Conservation (phyloP, 2,888 invertebrate species). For the Hirtodrosophila trivittata region DNA sequence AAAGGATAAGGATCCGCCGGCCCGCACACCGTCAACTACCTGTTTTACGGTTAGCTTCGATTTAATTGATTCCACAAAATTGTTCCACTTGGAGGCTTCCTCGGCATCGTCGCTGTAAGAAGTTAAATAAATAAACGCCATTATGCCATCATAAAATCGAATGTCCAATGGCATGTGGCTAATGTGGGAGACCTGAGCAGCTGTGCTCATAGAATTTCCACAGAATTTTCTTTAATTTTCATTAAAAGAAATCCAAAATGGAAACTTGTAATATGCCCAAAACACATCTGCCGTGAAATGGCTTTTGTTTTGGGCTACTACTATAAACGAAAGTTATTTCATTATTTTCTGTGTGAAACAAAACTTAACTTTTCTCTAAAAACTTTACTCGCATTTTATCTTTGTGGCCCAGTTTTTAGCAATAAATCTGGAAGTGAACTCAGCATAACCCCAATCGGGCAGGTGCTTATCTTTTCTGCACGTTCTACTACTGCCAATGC, state of each 20-base stretch:
- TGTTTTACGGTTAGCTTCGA: slow-evolving; percentile 92
- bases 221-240: background rate
- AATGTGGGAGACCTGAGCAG: slow-evolving; percentile 3
- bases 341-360: no score
- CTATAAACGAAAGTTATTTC: no score
- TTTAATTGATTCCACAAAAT: slow-evolving; percentile 90
- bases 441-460: slow-evolving; percentile 43
- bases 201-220: background rate
- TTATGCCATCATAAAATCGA: slow-evolving; percentile 46
- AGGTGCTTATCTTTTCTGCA: slow-evolving; percentile 36
- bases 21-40: slow-evolving; percentile 90
- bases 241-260: background rate
- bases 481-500: slow-evolving; percentile 3
- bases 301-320: no score
- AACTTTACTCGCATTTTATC: background rate
- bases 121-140: slow-evolving; percentile 42
- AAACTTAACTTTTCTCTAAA: background rate
- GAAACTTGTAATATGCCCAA: no score
- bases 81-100: slow-evolving; percentile 88
- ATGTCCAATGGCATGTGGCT: slow-evolving; percentile 5
- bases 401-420: background rate
- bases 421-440: slow-evolving; percentile 24
- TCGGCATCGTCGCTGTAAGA: slow-evolving; percentile 82
- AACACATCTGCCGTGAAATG: no score
- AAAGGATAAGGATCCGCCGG: slow-evolving; percentile 92